Percentiles rank a stretch among this genome's conserved stretches.
These are phyloP conservation scores for Cyprinodon diabolis DNA, from an alignment of 2,797 vertebrate species.

Conservation along the genomic window DNA sequence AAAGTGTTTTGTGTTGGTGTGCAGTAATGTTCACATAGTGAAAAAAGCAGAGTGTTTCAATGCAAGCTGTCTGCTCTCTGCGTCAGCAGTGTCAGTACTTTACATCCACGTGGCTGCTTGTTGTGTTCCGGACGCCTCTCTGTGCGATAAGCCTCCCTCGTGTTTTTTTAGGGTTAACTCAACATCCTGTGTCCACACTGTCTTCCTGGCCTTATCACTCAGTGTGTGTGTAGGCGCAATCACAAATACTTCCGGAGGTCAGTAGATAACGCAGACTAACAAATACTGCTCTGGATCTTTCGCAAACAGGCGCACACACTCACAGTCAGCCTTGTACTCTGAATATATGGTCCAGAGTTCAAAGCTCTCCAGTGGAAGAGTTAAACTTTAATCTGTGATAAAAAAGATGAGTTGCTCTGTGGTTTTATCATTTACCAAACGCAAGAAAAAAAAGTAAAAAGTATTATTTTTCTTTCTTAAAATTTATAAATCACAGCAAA, in stretches of 20 bases:
- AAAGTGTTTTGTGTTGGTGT: not conserved
- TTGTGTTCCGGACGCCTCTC: slow-evolving; percentile 37
- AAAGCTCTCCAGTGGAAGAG: slow-evolving; percentile 36
- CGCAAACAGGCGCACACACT: slow-evolving; percentile 14
- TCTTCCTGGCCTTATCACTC: slow-evolving; percentile 67
- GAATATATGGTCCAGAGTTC: slow-evolving; percentile 59
- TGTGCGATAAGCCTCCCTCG: slow-evolving; percentile 54
- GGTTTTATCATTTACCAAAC: not conserved
- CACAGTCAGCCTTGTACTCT: slow-evolving; percentile 13
- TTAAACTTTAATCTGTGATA: slow-evolving; percentile 64
- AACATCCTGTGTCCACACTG: slow-evolving; percentile 71
- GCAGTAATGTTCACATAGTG: not conserved
- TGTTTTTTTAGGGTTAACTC: slow-evolving; percentile 64
- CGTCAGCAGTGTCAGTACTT: slow-evolving; percentile 23
- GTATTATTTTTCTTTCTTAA: not conserved
- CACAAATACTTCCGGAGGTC: slow-evolving; percentile 78
- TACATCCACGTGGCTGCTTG: slow-evolving; percentile 40
- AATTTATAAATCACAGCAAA: not conserved
- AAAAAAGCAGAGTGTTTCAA: not conserved
- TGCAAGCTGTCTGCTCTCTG: slow-evolving; percentile 2
- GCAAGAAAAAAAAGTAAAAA: not conserved
- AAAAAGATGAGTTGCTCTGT: slow-evolving; percentile 26
- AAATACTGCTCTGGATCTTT: slow-evolving; percentile 32
- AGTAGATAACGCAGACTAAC: slow-evolving; percentile 66
- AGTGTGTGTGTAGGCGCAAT: slow-evolving; percentile 67